These are phyloP conservation scores for Nebria brevicollis DNA, from an alignment of 2,888 invertebrate genomes.

Conservation along the genomic window DNA sequence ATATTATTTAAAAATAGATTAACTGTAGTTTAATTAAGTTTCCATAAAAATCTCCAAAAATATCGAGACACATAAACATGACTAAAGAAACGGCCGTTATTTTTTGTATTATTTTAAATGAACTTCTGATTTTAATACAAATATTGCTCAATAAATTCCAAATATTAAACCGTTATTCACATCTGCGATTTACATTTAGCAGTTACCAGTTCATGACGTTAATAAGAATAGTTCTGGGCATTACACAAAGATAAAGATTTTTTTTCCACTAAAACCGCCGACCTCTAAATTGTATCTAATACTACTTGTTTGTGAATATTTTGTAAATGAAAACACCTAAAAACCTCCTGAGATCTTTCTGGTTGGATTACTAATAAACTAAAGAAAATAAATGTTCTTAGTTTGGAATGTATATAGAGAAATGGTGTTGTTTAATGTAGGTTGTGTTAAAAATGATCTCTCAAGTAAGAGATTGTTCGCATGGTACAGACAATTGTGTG, in stretches of 20 bases:
- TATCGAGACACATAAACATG: too few species aligned
- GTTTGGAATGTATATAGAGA: constrained; percentile 18
- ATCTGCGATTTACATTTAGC: too few species aligned
- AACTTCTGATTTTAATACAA: too few species aligned
- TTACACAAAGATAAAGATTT: too few species aligned
- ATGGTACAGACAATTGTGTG: constrained; percentile 54
- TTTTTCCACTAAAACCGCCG: background rate
- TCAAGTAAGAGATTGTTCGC: constrained; percentile 37
- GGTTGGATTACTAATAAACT: constrained; percentile 24
- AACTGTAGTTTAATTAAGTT: background rate
- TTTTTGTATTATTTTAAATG: too few species aligned
- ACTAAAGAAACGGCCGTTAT: too few species aligned
- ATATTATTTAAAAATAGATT: background rate
- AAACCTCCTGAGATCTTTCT: constrained; percentile 45
- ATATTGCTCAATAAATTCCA: too few species aligned
- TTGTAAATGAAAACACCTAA: constrained; percentile 35
- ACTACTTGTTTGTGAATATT: background rate
- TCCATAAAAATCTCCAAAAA: background rate
- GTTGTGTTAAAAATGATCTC: constrained; percentile 25
- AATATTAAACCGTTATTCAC: too few species aligned
- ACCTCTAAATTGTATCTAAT: background rate
- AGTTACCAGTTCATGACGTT: too few species aligned
- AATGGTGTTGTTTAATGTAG: constrained; percentile 2
- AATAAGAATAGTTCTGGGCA: too few species aligned
- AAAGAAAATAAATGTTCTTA: background rate